Conservation (phyloP, 2,888 invertebrate species). For the Chrysotoxum bicinctum region DNA sequence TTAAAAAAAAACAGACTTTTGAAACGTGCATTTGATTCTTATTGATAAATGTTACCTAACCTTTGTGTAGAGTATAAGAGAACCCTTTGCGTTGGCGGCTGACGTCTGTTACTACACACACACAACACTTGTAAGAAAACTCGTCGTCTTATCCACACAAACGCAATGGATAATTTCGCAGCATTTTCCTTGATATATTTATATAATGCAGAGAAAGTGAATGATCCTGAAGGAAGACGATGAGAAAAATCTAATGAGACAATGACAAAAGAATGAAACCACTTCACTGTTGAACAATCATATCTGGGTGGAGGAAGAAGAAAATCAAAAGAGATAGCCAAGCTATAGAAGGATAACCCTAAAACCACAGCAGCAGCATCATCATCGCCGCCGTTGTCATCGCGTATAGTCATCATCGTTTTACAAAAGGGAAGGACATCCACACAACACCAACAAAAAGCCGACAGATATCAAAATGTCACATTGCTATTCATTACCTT, state of each 20-base stretch:
- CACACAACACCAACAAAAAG: slow-evolving; percentile 40
- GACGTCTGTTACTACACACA: slow-evolving; percentile 29
- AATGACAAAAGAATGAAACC: slow-evolving; percentile 59
- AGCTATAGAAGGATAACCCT: slow-evolving; percentile 52
- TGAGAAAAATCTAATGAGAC: slow-evolving; percentile 58
- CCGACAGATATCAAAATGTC: slow-evolving; percentile 67
- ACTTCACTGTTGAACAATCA: slow-evolving; percentile 66
- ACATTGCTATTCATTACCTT: slow-evolving; percentile 74
- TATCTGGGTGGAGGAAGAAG: slow-evolving; percentile 44
- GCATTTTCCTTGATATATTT: slow-evolving; percentile 21
- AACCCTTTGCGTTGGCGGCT: slow-evolving; percentile 31
- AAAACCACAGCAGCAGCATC: slow-evolving; percentile 45
- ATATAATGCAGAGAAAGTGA: slow-evolving; percentile 25
- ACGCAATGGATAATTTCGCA: neutral
- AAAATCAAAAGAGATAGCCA: slow-evolving; percentile 26
- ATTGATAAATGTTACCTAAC: slow-evolving; percentile 57
- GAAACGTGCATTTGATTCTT: slow-evolving; percentile 67
- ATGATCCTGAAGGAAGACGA: slow-evolving; percentile 65
- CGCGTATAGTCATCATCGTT: slow-evolving; percentile 8
- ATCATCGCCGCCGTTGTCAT: slow-evolving; percentile 4
- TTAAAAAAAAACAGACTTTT: slow-evolving; percentile 38
- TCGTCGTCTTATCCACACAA: neutral
- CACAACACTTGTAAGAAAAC: neutral
- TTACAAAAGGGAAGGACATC: slow-evolving; percentile 47
- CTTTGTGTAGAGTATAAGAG: neutral